Evolutionary conservation across 2,888 invertebrate species (phyloP), one percentile per base, ranked within the genome.

Genomic region (Allygus modestus): DNA sequence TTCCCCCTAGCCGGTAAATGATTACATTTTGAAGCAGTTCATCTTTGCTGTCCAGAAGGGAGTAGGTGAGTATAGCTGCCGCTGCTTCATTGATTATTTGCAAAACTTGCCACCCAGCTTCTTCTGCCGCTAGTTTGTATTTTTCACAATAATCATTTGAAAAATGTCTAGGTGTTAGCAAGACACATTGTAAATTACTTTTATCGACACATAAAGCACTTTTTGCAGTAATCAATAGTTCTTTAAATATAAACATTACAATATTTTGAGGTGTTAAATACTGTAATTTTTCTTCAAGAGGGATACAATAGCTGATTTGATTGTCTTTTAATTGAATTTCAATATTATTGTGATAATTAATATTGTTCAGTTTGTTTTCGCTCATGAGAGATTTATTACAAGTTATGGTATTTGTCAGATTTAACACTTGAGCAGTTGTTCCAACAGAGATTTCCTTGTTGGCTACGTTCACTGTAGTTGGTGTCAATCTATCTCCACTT

Each of bases 51-150:
- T 71, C 71, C 71, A 71, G n/a, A 23, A 71, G 37, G 1, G 71
- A 41, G 41, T 41, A 71, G n/a, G 71, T n/a, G 7, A 71, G 41
- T 7, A 71, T 20, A 1, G 71, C 71, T 20, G 71, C 71, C 37
- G 71, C 33, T 41, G 71, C 37, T 71, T 71, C 71, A 23, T 71
- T 71, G 0, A 71, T 41, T 9, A 71, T 12, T 31, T 71, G 71
- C 17, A 71, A 0, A 20, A 71, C 71, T 20, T 7, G 2, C 71
- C 71, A 71, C 0, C 71, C 71, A 4, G 71, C 71, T 7, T 7
- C 4, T 41, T 71, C 71, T 12, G 71, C 71, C 7, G 71, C n/a
- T 37, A 4, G 26, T 41, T 41, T 71, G 71, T 71, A 71, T 2
- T 71, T 71, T 41, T 71, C 41, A 37, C 41, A 71, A 37, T 37